Evolutionary conservation across 2,113 vertebrate species (phyloP).

Genomic region (Narcine bancroftii): DNA sequence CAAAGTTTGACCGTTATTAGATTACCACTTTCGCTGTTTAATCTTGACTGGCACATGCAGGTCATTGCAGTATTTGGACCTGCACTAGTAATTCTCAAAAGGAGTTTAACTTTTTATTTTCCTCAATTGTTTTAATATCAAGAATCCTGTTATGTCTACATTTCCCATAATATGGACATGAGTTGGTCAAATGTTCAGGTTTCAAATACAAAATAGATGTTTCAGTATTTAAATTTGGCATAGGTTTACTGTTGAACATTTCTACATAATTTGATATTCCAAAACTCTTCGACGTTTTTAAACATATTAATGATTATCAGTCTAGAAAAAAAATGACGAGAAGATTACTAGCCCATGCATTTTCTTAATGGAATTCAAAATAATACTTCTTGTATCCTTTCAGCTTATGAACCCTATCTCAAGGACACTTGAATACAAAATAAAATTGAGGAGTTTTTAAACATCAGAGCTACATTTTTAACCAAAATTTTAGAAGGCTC

Average conservation of each 20-base stretch:
- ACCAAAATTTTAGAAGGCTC: background rate
- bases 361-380: background rate
- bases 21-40: conserved; percentile 3
- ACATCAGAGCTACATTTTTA: background rate
- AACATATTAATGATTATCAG: background rate
- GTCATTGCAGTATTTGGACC: background rate
- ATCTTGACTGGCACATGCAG: background rate
- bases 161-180: background rate
- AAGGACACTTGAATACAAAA: background rate
- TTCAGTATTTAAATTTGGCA: conserved; percentile 3
- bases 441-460: background rate
- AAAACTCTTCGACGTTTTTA: conserved; percentile 9
- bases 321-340: background rate
- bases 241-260: background rate
- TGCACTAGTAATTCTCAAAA: background rate
- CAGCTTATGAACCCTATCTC: background rate
- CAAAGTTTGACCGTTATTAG: conserved; percentile 22
- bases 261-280: background rate
- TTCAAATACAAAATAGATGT: background rate
- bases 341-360: background rate
- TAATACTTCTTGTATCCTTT: background rate
- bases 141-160: background rate
- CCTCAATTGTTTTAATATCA: background rate
- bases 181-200: background rate
- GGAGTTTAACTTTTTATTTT: background rate